These are phyloP conservation scores for Pseudeuparius sepicola DNA, from an alignment of 2,888 invertebrate genomes.

Conservation along the genomic window DNA sequence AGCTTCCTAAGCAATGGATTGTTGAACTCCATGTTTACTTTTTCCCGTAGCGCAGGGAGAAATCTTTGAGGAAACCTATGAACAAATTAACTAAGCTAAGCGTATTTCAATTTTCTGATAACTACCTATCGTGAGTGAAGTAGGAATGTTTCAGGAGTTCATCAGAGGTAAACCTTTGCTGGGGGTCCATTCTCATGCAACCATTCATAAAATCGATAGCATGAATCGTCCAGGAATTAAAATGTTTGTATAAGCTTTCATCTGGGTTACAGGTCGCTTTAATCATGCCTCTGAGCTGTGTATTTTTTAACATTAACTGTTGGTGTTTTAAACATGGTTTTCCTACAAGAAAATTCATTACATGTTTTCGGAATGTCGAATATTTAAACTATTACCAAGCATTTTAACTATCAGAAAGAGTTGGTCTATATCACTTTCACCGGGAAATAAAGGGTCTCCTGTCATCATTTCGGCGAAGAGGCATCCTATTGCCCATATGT, in stretches of 20 bases:
- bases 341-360: constrained; percentile 34
- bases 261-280: constrained; percentile 27
- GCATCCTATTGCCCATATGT: constrained; percentile 83
- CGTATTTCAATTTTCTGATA: constrained; percentile 10
- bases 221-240: constrained; percentile 38
- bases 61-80: constrained; percentile 53
- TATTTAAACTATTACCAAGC: constrained; percentile 51
- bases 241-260: constrained; percentile 34
- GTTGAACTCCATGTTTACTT: constrained; percentile 53
- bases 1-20: constrained; percentile 42
- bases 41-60: constrained; percentile 52
- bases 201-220: constrained; percentile 40
- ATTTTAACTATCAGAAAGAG: constrained; percentile 70
- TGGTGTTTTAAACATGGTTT: constrained; percentile 41
- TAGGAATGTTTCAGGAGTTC: constrained; percentile 55
- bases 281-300: constrained; percentile 38
- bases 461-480: constrained; percentile 77
- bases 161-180: constrained; percentile 49
- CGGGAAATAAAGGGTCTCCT: constrained; percentile 78
- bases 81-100: constrained; percentile 11
- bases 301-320: constrained; percentile 39
- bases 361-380: too few species aligned
- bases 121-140: constrained; percentile 47
- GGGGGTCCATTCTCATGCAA: constrained; percentile 55
- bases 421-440: constrained; percentile 85